Evolutionary conservation across 1,140 invertebrate genomes (phyloP), one percentile per base, ranked within the genome.

Genomic region (Panagrolaimus sp.): DNA sequence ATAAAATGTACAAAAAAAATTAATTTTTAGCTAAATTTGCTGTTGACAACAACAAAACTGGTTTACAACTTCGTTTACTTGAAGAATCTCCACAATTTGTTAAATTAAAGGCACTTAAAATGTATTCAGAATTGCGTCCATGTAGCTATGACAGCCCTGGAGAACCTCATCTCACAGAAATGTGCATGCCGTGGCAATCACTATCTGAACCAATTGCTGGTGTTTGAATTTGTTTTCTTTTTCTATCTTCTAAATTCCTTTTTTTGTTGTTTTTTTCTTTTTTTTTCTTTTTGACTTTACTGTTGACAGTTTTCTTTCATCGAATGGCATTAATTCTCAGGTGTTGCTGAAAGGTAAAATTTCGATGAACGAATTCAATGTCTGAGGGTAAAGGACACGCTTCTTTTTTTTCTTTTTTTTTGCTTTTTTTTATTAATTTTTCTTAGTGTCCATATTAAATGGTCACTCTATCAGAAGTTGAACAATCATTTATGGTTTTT

Each of bases 401-500:
- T 52, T 52, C 17, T 58, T 58, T 58, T 58, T n/a, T 5, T 58
- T 12, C 15, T 58, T 1, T 52, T 52, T 58, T 58, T 38, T 38
- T 38, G 32, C 2, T 38, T 38, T 7, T 38, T 58, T 48, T 48
- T 58, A n/a, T 21, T 58, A 21, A 4, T 58, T 12, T 15, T 38
- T 38, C 7, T 38, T 4, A 38, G 32, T 38, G 10, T 17, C n/a
- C 52, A 21, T 9, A 8, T 58, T 58, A 26, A 17, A 21, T 58
- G 8, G 52, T 21, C 15, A 26, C 17, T 21, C 52, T 58, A 4
- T 38, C 7, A 7, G 52, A 28, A 58, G 52, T 28, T 58, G 52
- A 58, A 58, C 52, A 58, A 58, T 58, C 52, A 58, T 58, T 58
- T 58, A 58, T 58, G 52, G 52, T 58, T 58, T 58, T 28, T 58